Evolutionary conservation across 2,888 invertebrate genomes (phyloP).

Genomic region (Eupithecia dodoneata): DNA sequence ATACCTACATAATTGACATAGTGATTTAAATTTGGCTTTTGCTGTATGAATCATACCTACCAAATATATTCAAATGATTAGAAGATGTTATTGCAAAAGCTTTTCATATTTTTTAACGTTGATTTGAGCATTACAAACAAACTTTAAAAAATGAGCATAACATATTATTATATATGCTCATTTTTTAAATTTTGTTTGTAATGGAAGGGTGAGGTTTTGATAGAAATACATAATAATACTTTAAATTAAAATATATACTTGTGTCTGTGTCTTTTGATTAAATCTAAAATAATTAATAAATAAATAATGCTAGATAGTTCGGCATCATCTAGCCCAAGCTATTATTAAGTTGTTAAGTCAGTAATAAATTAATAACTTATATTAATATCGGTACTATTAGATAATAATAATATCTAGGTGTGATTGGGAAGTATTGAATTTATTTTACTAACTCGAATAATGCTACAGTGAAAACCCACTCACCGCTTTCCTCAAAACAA

Average conservation of each 20-base stretch:
- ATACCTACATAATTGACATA: not conserved
- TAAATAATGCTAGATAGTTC: not conserved
- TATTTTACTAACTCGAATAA: not conserved
- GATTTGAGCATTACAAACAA: not conserved
- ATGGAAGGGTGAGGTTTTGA: not conserved
- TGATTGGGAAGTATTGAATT: not conserved
- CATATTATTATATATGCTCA: too few species aligned
- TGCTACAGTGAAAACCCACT: conserved; percentile 17
- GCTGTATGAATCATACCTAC: not conserved
- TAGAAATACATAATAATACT: not conserved
- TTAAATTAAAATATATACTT: not conserved
- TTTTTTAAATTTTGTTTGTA: too few species aligned
- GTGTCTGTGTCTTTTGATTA: too few species aligned
- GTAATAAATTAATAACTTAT: too few species aligned
- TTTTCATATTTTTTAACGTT: not conserved
- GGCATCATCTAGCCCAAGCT: not conserved
- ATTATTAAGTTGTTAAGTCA: not conserved
- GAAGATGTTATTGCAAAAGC: not conserved
- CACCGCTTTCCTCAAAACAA: conserved; percentile 27
- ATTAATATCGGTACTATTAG: too few species aligned
- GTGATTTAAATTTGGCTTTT: not conserved
- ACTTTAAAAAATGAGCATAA: not conserved
- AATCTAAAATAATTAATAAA: not conserved
- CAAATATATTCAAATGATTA: not conserved
- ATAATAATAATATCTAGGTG: not conserved